Percentiles rank a stretch among this genome's conserved stretches.
Conservation (phyloP, 2,888 invertebrate genomes). For the Augochlorella aurata region DNA sequence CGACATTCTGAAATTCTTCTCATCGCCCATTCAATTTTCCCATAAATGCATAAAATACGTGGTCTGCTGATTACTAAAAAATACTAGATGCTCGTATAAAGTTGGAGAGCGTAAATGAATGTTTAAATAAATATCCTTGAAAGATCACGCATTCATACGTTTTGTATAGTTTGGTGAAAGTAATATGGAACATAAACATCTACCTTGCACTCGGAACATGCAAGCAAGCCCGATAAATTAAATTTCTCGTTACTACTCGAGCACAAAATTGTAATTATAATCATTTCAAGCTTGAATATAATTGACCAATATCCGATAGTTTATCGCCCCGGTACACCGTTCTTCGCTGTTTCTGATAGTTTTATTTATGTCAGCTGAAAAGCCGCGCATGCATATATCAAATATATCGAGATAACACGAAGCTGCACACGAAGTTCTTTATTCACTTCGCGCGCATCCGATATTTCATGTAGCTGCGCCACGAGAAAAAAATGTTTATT, state of each 20-base stretch:
- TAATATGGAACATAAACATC: not conserved
- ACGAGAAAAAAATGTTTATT: constrained; percentile 38
- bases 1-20: too few relatives aligned
- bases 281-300: not conserved
- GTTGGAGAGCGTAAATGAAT: not conserved
- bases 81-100: too few relatives aligned
- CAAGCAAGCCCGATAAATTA: not conserved
- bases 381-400: not conserved
- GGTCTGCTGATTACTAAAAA: too few relatives aligned
- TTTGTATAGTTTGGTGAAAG: not conserved
- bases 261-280: not conserved
- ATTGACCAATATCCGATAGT: not conserved
- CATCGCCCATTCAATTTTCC: too few relatives aligned
- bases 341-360: not conserved
- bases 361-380: constrained; percentile 13
- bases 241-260: not conserved
- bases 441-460: constrained; percentile 18
- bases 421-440: constrained; percentile 20
- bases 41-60: too few relatives aligned
- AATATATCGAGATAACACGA: constrained; percentile 28
- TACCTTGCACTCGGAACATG: not conserved
- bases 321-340: not conserved
- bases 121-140: not conserved
- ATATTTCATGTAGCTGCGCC: constrained; percentile 28
- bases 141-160: too few relatives aligned